Conservation (phyloP, 2,888 invertebrate species). For the Erpobdella octoculata region DNA sequence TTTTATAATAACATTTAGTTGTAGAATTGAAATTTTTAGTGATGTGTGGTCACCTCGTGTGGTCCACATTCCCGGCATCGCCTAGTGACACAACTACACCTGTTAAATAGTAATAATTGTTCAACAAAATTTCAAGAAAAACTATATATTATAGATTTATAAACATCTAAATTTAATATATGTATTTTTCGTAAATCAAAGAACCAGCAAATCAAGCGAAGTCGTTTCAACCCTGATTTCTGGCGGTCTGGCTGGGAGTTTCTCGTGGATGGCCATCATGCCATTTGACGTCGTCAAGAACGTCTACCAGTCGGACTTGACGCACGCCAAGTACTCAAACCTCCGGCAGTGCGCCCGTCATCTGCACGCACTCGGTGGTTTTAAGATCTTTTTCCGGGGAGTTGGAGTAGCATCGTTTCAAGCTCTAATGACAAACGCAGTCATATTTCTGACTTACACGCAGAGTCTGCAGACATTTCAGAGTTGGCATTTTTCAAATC, state of each 20-base stretch:
- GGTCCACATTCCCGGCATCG: too few species aligned
- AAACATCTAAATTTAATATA: too few species aligned
- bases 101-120: too few species aligned
- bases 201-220: neutral
- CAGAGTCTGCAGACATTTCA: neutral
- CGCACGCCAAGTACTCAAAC: constrained; percentile 42
- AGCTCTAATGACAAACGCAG: neutral
- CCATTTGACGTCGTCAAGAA: constrained; percentile 71
- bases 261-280: constrained; percentile 64
- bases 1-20: too few species aligned
- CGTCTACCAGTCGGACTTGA: constrained; percentile 62
- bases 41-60: too few species aligned
- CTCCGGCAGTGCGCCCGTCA: constrained; percentile 23
- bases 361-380: neutral
- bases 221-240: constrained; percentile 40
- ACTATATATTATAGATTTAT: too few species aligned
- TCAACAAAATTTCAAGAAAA: too few species aligned
- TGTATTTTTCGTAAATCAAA: neutral
- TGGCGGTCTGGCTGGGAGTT: constrained; percentile 55
- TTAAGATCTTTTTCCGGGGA: neutral
- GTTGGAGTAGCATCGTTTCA: neutral
- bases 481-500: neutral
- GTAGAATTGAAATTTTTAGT: too few species aligned
- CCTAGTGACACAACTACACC: too few species aligned
- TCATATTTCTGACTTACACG: neutral